phyloP scores from a whole-genome alignment of 2,888 invertebrate genomes.

The Cremastinae sp. region DNA sequence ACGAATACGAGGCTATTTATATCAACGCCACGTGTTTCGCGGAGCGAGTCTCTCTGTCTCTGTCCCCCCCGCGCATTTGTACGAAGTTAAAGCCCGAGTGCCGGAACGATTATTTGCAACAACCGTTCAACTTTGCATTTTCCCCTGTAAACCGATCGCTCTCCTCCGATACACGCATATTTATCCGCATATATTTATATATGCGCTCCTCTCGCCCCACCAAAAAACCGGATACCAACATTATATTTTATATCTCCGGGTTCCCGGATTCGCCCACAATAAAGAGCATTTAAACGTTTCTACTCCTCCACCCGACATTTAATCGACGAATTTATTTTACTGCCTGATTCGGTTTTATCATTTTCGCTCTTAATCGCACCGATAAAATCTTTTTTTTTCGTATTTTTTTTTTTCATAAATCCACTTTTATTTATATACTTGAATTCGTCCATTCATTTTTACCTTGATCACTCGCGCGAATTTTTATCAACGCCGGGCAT shows the following conservation, averaged over 20 bases:
- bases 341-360: conserved; percentile 21
- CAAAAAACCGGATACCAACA: conserved; percentile 12
- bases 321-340: conserved; percentile 48
- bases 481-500: too few species aligned
- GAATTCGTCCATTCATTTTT: background rate
- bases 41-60: background rate
- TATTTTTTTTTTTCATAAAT: conserved; percentile 15
- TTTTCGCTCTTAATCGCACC: background rate
- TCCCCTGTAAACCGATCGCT: conserved; percentile 49
- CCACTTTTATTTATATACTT: too few species aligned
- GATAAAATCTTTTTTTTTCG: conserved; percentile 14
- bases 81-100: background rate
- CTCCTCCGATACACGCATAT: conserved; percentile 9
- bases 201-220: background rate
- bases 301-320: conserved; percentile 46
- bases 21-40: conserved; percentile 13
- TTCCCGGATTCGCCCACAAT: conserved; percentile 34
- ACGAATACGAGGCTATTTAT: conserved; percentile 33
- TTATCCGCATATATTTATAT: too few species aligned
- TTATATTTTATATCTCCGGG: conserved; percentile 53
- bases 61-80: background rate
- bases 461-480: background rate
- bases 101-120: conserved; percentile 55
- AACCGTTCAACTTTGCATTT: conserved; percentile 56
- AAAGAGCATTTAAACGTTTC: conserved; percentile 51